These are phyloP conservation scores for Lutjanus erythropterus DNA, from an alignment of 2,113 vertebrate genomes.

Conservation along the genomic window DNA sequence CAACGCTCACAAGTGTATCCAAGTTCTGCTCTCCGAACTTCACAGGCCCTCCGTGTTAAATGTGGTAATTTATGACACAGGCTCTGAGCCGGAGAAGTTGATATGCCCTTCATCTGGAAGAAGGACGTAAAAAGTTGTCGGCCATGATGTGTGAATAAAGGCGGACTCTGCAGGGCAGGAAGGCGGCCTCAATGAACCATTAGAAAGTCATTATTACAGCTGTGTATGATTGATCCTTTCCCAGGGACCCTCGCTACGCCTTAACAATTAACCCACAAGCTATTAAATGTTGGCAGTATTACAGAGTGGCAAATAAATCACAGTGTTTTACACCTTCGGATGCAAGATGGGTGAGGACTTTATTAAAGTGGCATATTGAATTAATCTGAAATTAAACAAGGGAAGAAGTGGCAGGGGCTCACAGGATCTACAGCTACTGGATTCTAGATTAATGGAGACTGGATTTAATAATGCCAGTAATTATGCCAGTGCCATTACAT, in stretches of 20 bases:
- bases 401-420: background rate
- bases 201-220: slow-evolving; percentile 81
- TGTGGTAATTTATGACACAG: slow-evolving; percentile 64
- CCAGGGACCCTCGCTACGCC: slow-evolving; percentile 65
- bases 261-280: slow-evolving; percentile 81
- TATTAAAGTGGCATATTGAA: slow-evolving; percentile 68
- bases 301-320: slow-evolving; percentile 69
- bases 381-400: slow-evolving; percentile 42
- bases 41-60: slow-evolving; percentile 49
- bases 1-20: slow-evolving; percentile 20
- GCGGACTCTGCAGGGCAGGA: slow-evolving; percentile 66
- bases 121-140: slow-evolving; percentile 66
- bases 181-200: slow-evolving; percentile 67
- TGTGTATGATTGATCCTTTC: slow-evolving; percentile 80
- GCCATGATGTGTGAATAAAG: slow-evolving; percentile 75
- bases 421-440: background rate
- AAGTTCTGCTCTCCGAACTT: slow-evolving; percentile 53
- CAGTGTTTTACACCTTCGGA: slow-evolving; percentile 59
- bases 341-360: slow-evolving; percentile 38
- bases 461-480: background rate
- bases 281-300: slow-evolving; percentile 74
- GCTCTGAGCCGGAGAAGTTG: slow-evolving; percentile 61
- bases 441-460: background rate
- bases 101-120: slow-evolving; percentile 67
- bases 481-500: background rate